Evolutionary conservation across 2,797 vertebrate species (phyloP), one percentile per base, ranked within the genome.

Genomic region (Chaetodon trifasciatus): DNA sequence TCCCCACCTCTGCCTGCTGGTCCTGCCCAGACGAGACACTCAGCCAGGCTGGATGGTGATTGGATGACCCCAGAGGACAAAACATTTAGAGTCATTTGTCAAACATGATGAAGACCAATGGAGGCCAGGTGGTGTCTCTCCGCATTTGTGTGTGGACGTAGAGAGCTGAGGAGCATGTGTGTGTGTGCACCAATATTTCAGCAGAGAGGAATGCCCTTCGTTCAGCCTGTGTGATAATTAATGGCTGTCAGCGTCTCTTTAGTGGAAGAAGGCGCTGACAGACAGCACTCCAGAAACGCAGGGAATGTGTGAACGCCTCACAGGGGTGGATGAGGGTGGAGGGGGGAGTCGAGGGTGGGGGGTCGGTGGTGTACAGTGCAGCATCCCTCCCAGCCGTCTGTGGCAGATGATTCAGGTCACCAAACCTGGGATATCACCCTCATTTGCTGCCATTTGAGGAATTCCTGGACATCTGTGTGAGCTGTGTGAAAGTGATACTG

Each of bases 221-320:
- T 95, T 94, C 92, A 91, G 90, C 86, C 88, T 65, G 73, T 64
- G 83, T 88, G 91, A 93, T 95, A 95, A 96, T 95, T 95, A 95
- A 96, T 93, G 90, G 91, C 86, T 94, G 94, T 95, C 92, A 91
- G 92, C 86, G 19, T 86, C 74, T 92, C 89, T 92, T 95, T 93
- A 93, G 88, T 71, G 1, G 85, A 94, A 95, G 92, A 91, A 92
- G 90, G 88, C 19, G 91, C 86, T 96, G 94, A 96, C 93, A 93
- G 92, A 90, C 87, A 82, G 88, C 87, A 81, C 90, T 86, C 85
- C 86, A 93, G 90, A 92, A 90, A 92, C 78, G 82, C 87, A n/a
- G 87, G 85, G 92, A 93, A 93, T 93, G 90, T 83, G 86, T 90
- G 76, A 93, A 93, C 56, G 60, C 86, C 84, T 89, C 65, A 66